phyloP scores from a whole-genome alignment of 2,888 invertebrate species.

The Aproaerema taeniolella region DNA sequence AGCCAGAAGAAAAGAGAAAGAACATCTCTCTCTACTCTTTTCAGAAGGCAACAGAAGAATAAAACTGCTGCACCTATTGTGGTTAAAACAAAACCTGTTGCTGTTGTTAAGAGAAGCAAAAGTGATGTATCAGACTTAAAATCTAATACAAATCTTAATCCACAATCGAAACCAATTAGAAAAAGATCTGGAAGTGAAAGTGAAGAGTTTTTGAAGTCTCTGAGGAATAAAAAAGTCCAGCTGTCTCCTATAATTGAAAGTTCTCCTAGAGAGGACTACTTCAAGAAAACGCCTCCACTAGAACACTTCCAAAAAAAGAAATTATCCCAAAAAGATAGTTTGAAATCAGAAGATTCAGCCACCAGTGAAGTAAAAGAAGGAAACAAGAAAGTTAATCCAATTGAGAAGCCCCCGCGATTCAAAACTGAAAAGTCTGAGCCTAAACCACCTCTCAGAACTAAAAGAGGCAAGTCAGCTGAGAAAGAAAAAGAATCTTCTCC shows the following conservation, averaged over 20 bases:
- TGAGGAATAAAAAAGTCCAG: slow-evolving; percentile 80
- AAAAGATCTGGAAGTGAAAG: slow-evolving; percentile 80
- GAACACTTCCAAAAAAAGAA: slow-evolving; percentile 58
- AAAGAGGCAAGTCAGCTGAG: slow-evolving; percentile 55
- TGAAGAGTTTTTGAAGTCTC: slow-evolving; percentile 75
- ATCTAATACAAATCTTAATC: slow-evolving; percentile 61
- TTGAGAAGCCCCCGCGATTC: slow-evolving; percentile 63
- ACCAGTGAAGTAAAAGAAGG: slow-evolving; percentile 32
- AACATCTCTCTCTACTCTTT: slow-evolving; percentile 81
- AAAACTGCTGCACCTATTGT: slow-evolving; percentile 71
- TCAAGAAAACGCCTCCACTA: slow-evolving; percentile 66
- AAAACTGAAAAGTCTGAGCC: slow-evolving; percentile 62
- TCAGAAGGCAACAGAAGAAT: slow-evolving; percentile 78
- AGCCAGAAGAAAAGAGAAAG: slow-evolving; percentile 70
- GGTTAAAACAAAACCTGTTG: slow-evolving; percentile 56
- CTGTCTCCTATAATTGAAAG: slow-evolving; percentile 89
- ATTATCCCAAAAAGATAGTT: slow-evolving; percentile 40
- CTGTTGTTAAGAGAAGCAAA: slow-evolving; percentile 77
- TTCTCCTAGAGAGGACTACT: slow-evolving; percentile 83
- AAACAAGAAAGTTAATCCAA: slow-evolving; percentile 63
- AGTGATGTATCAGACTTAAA: slow-evolving; percentile 81
- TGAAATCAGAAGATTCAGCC: slow-evolving; percentile 37
- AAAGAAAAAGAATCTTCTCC: slow-evolving; percentile 54
- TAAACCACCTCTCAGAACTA: slow-evolving; percentile 54
- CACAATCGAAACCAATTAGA: slow-evolving; percentile 64